Percentiles rank a stretch among this genome's conserved stretches.
These are phyloP conservation scores for Drosophila melanosoma DNA, from an alignment of 2,888 invertebrate species.

Conservation along the genomic window DNA sequence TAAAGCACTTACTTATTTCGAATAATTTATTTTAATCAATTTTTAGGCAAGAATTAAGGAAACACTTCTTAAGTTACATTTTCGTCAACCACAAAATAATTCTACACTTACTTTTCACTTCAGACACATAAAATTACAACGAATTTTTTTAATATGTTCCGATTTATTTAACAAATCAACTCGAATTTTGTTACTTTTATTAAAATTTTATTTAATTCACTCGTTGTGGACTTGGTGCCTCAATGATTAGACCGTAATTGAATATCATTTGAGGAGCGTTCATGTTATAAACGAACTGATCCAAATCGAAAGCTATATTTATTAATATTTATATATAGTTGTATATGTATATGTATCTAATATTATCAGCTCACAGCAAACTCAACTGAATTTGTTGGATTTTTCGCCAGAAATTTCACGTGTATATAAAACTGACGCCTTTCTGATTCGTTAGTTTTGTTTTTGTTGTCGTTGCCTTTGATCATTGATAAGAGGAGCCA, in stretches of 20 bases:
- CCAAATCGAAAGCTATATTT: constrained; percentile 23
- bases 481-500: constrained; percentile 56
- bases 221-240: constrained; percentile 6
- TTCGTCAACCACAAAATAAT: neutral
- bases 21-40: no score
- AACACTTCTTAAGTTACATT: no score
- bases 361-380: constrained; percentile 24
- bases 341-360: neutral
- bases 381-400: constrained; percentile 8
- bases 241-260: constrained; percentile 14
- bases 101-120: constrained; percentile 44
- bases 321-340: constrained; percentile 26
- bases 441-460: constrained; percentile 4
- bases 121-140: constrained; percentile 12
- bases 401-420: constrained; percentile 11
- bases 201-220: neutral
- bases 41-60: neutral
- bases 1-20: neutral
- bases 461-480: constrained; percentile 33
- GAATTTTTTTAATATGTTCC: neutral
- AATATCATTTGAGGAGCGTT: neutral
- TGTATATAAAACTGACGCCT: constrained; percentile 19
- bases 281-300: constrained; percentile 19
- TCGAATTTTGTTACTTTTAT: neutral
- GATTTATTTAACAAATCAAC: neutral